Percentiles rank a stretch among this genome's conserved stretches.
phyloP scores from a whole-genome alignment of 2,113 vertebrate genomes.

The Brienomyrus longianalis region DNA sequence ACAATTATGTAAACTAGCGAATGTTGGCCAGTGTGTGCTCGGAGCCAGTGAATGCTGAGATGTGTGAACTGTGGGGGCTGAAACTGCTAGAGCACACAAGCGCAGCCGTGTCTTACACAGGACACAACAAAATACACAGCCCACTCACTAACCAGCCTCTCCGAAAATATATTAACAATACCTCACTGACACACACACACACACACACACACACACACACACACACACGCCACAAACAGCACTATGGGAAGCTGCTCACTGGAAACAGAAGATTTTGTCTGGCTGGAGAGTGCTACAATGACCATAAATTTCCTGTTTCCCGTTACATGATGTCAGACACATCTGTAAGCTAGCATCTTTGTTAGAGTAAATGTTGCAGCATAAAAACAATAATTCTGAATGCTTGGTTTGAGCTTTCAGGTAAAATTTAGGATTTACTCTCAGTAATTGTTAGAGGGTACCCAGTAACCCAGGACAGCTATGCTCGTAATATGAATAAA shows the following conservation, averaged over 20 bases:
- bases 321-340: background rate
- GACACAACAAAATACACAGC: background rate
- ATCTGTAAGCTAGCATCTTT: background rate
- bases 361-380: background rate
- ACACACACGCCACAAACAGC: background rate
- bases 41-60: background rate
- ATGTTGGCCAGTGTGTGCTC: background rate
- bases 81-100: slow-evolving; percentile 2
- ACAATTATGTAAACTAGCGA: slow-evolving; percentile 17
- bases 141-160: background rate
- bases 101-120: background rate
- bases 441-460: background rate
- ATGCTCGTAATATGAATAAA: background rate
- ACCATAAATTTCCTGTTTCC: background rate
- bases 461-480: background rate
- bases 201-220: background rate
- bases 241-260: background rate
- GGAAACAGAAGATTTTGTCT: background rate
- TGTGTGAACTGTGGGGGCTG: slow-evolving; percentile 20
- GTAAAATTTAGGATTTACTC: background rate
- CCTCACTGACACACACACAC: background rate
- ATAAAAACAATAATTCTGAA: background rate
- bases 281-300: background rate
- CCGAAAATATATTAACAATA: background rate
- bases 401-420: background rate